Evolutionary conservation across 2,797 vertebrate species (phyloP).

Genomic region (Anguilla anguilla): DNA sequence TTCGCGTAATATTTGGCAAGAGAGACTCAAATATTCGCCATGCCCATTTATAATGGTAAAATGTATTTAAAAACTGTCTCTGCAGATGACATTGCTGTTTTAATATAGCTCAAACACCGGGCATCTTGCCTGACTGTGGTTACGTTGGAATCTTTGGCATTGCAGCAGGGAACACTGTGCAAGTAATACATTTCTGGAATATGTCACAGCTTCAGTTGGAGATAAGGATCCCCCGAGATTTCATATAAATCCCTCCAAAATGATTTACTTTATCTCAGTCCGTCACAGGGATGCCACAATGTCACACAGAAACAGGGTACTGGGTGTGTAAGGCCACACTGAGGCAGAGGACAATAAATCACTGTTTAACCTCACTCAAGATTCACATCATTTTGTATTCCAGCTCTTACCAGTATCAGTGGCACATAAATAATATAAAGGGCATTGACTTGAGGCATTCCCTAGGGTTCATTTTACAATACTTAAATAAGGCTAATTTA

Average conservation of each 20-base stretch:
- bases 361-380: neutral
- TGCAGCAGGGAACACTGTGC: neutral
- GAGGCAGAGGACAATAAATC: neutral
- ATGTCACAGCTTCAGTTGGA: neutral
- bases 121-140: neutral
- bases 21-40: neutral
- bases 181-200: neutral
- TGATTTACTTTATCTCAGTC: neutral
- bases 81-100: neutral
- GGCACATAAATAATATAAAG: neutral
- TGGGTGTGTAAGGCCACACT: neutral
- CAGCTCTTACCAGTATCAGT: neutral
- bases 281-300: neutral
- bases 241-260: neutral
- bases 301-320: neutral
- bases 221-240: neutral
- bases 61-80: neutral
- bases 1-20: neutral
- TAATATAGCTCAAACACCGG: neutral
- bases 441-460: neutral
- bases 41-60: neutral
- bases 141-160: neutral
- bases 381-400: neutral
- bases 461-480: neutral
- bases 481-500: neutral